Conservation (phyloP, 2,113 vertebrate species). For the Steatornis caripensis region DNA sequence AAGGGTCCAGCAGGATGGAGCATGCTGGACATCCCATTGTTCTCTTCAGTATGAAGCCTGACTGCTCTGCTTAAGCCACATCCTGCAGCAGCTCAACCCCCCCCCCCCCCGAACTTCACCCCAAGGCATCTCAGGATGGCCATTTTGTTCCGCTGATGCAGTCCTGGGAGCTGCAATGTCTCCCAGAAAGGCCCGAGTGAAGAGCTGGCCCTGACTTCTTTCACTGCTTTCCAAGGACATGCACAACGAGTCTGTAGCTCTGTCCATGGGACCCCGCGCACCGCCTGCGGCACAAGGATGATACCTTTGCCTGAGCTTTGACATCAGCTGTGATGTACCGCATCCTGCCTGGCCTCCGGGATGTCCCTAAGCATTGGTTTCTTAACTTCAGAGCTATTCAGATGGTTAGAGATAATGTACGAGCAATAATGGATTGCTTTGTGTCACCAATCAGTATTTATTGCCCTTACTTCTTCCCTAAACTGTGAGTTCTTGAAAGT, state of each 20-base stretch:
- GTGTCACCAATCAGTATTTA: not conserved
- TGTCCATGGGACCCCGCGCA: not conserved
- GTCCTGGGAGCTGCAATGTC: not conserved
- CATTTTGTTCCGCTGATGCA: not conserved
- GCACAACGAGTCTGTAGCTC: not conserved
- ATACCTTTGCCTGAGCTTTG: not conserved
- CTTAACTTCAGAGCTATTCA: not conserved
- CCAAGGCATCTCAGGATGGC: not conserved
- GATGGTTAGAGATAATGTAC: not conserved
- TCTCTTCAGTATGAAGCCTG: not conserved
- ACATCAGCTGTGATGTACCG: not conserved
- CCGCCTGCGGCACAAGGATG: not conserved
- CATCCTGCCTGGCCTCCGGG: not conserved
- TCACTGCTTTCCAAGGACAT: not conserved
- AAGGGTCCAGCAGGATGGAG: not conserved
- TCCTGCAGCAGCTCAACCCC: not conserved
- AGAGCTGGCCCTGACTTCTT: not conserved
- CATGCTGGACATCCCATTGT: not conserved
- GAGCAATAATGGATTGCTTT: not conserved
- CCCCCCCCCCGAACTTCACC: not conserved
- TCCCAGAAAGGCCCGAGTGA: not conserved
- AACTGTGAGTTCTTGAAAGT: constrained; percentile 18
- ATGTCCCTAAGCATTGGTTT: not conserved
- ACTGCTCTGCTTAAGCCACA: not conserved
- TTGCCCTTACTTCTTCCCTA: not conserved